A percentile compares a stretch with the other conserved stretches of the same genome.
These are phyloP conservation scores for Paragorgia papillata DNA, from an alignment of 92 coral and sea anemone species.

Conservation along the genomic window DNA sequence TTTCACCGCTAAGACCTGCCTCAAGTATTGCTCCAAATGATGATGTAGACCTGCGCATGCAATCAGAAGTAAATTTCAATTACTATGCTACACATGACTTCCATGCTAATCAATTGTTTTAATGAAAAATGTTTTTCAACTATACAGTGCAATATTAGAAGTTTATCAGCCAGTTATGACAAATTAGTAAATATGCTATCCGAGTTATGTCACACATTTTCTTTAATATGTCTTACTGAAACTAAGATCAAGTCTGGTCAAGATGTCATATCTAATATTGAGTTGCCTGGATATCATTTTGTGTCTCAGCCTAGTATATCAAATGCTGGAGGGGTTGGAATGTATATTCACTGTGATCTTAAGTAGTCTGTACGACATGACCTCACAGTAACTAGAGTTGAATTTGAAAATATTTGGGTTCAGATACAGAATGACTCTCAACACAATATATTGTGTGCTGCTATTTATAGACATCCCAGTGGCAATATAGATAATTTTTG, in stretches of 20 bases:
- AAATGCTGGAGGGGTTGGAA: too few species aligned
- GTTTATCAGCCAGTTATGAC: not conserved
- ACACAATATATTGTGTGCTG: slow-evolving; percentile 15
- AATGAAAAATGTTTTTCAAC: not conserved
- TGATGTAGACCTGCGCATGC: slow-evolving; percentile 21
- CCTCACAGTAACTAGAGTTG: too few species aligned
- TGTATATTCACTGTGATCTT: too few species aligned
- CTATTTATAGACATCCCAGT: slow-evolving; percentile 10
- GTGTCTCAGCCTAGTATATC: too few species aligned
- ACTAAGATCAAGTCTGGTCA: too few species aligned
- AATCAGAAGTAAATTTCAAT: too few species aligned
- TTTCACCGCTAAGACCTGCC: slow-evolving; percentile 34
- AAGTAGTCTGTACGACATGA: too few species aligned
- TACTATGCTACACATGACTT: slow-evolving; percentile 13
- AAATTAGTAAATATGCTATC: not conserved
- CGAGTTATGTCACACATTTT: not conserved
- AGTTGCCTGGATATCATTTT: too few species aligned
- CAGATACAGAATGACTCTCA: not conserved
- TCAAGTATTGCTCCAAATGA: slow-evolving; percentile 3
- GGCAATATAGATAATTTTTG: not conserved
- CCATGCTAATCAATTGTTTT: slow-evolving; percentile 3
- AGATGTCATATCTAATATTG: too few species aligned
- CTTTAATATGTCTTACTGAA: not conserved
- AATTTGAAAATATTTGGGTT: too few species aligned
- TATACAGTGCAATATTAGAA: not conserved